Base-by-base conservation (phyloP, 2,888 invertebrate species). In the Acronicta leporina region DNA sequence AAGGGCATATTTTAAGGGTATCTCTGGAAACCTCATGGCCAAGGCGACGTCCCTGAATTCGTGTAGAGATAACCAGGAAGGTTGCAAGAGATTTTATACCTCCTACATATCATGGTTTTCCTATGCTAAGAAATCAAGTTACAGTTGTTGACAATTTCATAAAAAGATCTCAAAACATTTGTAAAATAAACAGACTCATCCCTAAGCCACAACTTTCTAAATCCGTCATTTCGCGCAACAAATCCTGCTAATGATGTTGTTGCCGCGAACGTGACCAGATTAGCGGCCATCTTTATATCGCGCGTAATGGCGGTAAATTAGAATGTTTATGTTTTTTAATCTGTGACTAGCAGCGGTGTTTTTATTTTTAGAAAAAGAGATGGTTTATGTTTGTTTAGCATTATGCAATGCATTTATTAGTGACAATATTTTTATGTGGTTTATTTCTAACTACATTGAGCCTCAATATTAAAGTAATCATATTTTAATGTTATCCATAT, bases 231-330 rank as follows among this genome's bases (percentile, higher is more conserved):
- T 16, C 35, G 13, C 13, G 30, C 40, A 46, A 67, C 43, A 68
- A 73, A 73, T 73, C 69, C 69, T 16, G 69, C 74, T 68, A 68
- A 68, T 68, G 68, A 68, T 41, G 62, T 35, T 53, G 62, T 68
- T 68, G 58, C 41, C 51, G 68, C 44, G 46, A 27, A 68, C 68
- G 69, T 73, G 62, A 53, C 53, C 20, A 40, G 69, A 68, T 68
- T 68, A 73, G 52, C 8, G 33, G 45, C 49, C 25, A 43, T 50
- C 53, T 47, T 73, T 73, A 68, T 27, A 46, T 50, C 47, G n/a
- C 25, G 33, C 14, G 15, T 46, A 51, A 51, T 44, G 27, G 25
- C 10, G 42, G 44, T 9, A 68, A 35, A 68, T 60, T 66, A 59
- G 48, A 65, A 49, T 59, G 33, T 68, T 67, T 49, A 48, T 38